Conservation (phyloP, 2,113 vertebrate species). For the Bothrops jararaca region DNA sequence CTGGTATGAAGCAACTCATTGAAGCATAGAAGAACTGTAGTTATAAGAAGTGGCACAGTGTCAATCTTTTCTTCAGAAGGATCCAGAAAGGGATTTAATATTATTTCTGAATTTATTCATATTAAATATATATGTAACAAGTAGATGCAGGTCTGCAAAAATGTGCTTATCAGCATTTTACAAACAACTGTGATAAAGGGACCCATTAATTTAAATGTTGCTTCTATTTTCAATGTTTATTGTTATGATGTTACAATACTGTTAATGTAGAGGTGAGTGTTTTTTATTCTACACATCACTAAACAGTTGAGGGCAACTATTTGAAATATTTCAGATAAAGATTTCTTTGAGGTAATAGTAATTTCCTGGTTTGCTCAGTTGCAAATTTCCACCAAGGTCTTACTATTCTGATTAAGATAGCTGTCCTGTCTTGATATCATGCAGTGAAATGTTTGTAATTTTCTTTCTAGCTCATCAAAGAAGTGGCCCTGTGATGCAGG, state of each 20-base stretch:
- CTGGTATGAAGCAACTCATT: background rate
- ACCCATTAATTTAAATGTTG: too few relatives aligned
- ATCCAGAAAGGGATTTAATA: too few relatives aligned
- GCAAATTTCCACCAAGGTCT: background rate
- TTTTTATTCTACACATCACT: background rate
- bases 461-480: background rate
- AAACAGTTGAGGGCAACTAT: background rate
- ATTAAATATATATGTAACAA: background rate
- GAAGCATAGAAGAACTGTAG: background rate
- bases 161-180: background rate
- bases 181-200: background rate
- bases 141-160: background rate
- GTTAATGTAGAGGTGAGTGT: background rate
- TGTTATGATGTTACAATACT: background rate
- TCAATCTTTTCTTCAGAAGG: background rate
- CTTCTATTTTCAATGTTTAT: background rate
- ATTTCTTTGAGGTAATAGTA: background rate
- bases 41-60: background rate
- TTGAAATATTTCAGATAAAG: background rate
- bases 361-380: background rate
- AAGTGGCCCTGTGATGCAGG: background rate
- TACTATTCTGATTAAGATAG: background rate
- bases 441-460: background rate
- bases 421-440: background rate
- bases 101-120: background rate